Evolutionary conservation across 2,113 vertebrate species (phyloP), one percentile per base, ranked within the genome.

Genomic region (Pelodiscus sinensis): DNA sequence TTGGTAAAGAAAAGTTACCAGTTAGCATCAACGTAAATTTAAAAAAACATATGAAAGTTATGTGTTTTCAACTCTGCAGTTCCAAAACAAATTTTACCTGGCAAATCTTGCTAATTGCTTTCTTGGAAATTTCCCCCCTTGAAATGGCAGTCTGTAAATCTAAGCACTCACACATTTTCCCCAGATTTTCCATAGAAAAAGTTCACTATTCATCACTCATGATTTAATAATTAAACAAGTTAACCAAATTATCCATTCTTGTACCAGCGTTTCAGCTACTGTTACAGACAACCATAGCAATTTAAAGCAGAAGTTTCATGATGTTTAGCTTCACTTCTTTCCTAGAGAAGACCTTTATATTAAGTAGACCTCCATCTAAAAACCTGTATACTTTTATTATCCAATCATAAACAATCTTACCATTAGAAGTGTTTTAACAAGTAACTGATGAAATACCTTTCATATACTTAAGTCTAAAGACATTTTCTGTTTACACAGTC

Each of bases 1-100:
- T 96, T 79, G 82, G 93, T 86, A 95, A 95, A 97, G 86, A 93
- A 94, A 96, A 95, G 79, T 96, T 95, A 97, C 92, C 91, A 89
- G 82, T 92, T 95, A 94, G 94, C 86, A 93, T 96, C 85, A 93
- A 90, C 31, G 55, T 87, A 95, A 95, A 90, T 75, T 92, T 90
- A 97, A 89, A 65, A 65, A 25, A 84, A 71, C 83, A 90, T 21
- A 50, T n/a, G 35, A 81, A 92, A 80, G 38, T 52, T 58, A 51
- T 19, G 29, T 54, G 18, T 80, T 87, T 91, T 88, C 92, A 90
- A 89, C 82, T 11, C 88, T 86, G 83, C 56, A 87, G 25, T 88
- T 91, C 86, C 93, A 84, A 83, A 94, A 90, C 71, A 94, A 92
- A 94, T 12, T 80, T 91, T 3, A 81, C 55, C 55, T 92, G 71